A percentile compares a stretch with the other conserved stretches of the same genome.
phyloP scores from a whole-genome alignment of 2,113 vertebrate species.

The Oenanthe melanoleuca region DNA sequence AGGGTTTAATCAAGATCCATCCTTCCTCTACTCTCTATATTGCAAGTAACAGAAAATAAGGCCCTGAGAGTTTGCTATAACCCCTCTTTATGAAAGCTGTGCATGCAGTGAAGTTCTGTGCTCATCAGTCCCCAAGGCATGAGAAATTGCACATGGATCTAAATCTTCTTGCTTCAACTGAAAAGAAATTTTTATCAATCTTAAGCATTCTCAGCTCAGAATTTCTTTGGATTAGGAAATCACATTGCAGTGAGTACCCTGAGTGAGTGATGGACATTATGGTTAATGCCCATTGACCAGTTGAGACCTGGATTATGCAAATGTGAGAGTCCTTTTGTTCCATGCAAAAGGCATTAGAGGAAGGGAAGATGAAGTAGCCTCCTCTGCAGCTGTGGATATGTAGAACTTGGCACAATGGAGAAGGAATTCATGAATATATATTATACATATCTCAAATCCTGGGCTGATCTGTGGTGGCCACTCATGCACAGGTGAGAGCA shows the following conservation, averaged over 20 bases:
- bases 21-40: background rate
- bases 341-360: background rate
- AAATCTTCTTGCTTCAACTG: conserved; percentile 52
- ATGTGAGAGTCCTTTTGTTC: background rate
- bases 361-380: background rate
- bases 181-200: background rate
- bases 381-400: background rate
- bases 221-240: background rate
- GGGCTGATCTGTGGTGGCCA: background rate
- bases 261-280: background rate
- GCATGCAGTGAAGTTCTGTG: conserved; percentile 66
- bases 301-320: background rate
- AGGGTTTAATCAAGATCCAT: background rate
- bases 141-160: conserved; percentile 67
- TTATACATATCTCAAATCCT: background rate
- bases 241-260: background rate
- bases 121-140: conserved; percentile 36
- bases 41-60: background rate
- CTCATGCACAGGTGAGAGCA: background rate
- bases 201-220: background rate
- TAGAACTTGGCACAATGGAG: background rate
- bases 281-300: background rate
- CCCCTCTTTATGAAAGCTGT: conserved; percentile 77
- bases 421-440: background rate
- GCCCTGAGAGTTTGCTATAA: background rate